phyloP scores from a whole-genome alignment of 2,888 invertebrate species.

The Hemaris fuciformis region DNA sequence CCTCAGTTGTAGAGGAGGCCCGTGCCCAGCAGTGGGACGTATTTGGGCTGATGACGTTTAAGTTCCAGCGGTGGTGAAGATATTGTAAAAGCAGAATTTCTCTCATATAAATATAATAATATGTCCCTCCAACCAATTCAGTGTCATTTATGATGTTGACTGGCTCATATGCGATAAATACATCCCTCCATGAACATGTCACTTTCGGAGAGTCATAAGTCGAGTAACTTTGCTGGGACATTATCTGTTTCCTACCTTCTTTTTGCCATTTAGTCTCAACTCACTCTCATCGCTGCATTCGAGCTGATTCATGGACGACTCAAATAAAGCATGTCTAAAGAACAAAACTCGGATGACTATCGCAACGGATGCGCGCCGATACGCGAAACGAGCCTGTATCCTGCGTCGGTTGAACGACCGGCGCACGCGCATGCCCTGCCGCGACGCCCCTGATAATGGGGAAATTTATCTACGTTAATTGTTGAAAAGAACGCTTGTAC shows the following conservation, averaged over 20 bases:
- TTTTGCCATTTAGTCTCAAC: conserved; percentile 8
- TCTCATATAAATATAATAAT: too few species aligned
- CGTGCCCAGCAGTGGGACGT: too few species aligned
- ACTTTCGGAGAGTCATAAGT: background rate
- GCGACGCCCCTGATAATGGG: conserved; percentile 41
- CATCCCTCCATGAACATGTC: background rate
- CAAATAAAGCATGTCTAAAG: conserved; percentile 6
- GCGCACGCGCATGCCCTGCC: conserved; percentile 7
- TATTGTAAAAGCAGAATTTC: too few species aligned
- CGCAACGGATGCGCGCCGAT: conserved; percentile 56
- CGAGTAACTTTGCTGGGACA: background rate
- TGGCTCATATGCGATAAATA: background rate
- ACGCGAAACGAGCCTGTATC: conserved; percentile 56
- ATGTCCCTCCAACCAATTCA: too few species aligned
- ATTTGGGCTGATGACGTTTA: too few species aligned
- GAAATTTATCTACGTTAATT: conserved; percentile 44
- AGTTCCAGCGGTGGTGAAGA: too few species aligned
- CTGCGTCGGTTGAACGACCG: conserved; percentile 58
- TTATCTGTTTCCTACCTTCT: background rate
- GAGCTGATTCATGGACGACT: conserved; percentile 21
- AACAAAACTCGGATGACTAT: conserved; percentile 31
- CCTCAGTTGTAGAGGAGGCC: too few species aligned
- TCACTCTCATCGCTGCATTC: conserved; percentile 7
- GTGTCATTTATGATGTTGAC: too few species aligned
- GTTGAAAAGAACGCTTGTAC: conserved; percentile 20